phyloP scores from a whole-genome alignment of 2,888 invertebrate species.

The Chaitophorus viminalis region DNA sequence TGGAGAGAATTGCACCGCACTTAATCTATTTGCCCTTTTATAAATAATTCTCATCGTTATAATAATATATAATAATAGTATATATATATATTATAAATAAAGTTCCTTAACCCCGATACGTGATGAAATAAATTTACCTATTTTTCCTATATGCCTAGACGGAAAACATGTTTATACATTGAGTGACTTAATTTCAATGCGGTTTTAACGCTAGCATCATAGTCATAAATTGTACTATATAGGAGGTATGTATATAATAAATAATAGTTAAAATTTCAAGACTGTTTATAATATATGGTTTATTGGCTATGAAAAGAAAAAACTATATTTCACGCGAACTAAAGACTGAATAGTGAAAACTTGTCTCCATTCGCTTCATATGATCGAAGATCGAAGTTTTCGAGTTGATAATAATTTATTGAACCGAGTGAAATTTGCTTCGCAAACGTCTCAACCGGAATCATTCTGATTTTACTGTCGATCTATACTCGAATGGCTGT shows the following conservation, averaged over 20 bases:
- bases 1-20: conserved; percentile 3
- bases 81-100: neutral
- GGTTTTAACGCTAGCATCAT: neutral
- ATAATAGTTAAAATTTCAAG: too few species aligned
- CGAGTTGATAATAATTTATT: too few species aligned
- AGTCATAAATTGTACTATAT: too few species aligned
- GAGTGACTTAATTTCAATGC: neutral
- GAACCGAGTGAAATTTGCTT: too few species aligned
- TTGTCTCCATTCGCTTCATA: too few species aligned
- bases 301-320: neutral
- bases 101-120: conserved; percentile 46
- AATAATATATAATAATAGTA: neutral
- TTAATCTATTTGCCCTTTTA: conserved; percentile 21
- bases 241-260: too few species aligned
- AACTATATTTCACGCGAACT: neutral
- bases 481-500: too few species aligned
- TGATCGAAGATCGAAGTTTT: too few species aligned
- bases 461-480: too few species aligned
- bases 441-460: too few species aligned
- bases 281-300: neutral
- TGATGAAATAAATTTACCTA: neutral
- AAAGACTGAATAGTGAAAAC: too few species aligned
- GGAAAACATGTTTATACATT: neutral
- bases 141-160: neutral
- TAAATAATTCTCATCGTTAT: conserved; percentile 4